Evolutionary conservation across 2,113 vertebrate species (phyloP), one percentile per base, ranked within the genome.

Genomic region (Heteronetta atricapilla): DNA sequence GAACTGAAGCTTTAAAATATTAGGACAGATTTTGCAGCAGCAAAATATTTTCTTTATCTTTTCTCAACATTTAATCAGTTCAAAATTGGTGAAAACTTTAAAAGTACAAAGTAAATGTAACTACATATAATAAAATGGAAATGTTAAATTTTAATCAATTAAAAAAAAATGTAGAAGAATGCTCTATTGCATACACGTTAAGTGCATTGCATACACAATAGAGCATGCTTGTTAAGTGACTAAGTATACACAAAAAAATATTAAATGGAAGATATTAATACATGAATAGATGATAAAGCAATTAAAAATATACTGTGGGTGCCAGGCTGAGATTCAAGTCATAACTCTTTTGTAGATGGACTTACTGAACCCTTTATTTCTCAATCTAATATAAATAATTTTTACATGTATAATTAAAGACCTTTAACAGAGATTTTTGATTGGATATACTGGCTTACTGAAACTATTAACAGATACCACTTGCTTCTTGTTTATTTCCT

Each of bases 381-480:
- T 72, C 22, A 40, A 3, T 44, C 8, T 46, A 36, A 28, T 21
- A 50, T 16, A 62, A 69, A 34, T 3, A 33, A 33, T 2, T 38
- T 82, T 82, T 82, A 3, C 5, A 6, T 59, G 5, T 4, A 5
- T 59, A 75, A 33, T 26, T 77, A 84, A 8, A 19, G 42, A 11
- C n/a, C 5, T 70, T 63, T 50, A 81, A 40, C 6, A 68, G 1
- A 63, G 2, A 9, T 20, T 14, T 46, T 74, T 81, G 14, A 4
- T 72, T 82, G 4, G 10, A 63, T 82, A 73, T 46, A 16, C 2
- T 79, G 7, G 2, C 46, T 75, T 67, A 42, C 9, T 72, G 34
- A 76, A 75, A 56, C 6, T 56, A 33, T 14, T 59, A 40, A 48
- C 6, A 63, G 16, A n/a, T 72, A 4, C 12, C 0, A 0, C 1